Evolutionary conservation across 2,797 vertebrate genomes (phyloP).

Genomic region (Helicolenus hilgendorfi): DNA sequence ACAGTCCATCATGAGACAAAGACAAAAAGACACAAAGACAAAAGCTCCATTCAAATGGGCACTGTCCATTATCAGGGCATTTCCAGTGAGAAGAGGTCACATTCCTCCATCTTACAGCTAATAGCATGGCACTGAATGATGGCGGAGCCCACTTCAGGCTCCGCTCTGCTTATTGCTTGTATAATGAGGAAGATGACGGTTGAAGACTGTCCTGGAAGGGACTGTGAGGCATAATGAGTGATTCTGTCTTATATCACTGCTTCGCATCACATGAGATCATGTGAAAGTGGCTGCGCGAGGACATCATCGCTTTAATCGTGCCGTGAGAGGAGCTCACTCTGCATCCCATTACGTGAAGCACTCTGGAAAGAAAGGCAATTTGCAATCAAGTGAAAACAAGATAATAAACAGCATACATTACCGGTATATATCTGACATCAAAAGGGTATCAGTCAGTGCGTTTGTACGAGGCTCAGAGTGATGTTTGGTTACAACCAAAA

Average conservation of each 20-base stretch:
- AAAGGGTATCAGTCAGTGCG: not conserved
- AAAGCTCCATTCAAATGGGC: constrained; percentile 77
- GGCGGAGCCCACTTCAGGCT: constrained; percentile 36
- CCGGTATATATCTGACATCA: not conserved
- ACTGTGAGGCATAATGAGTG: constrained; percentile 41
- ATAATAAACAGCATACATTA: not conserved
- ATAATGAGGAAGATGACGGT: constrained; percentile 46
- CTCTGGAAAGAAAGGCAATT: constrained; percentile 21
- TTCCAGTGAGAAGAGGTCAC: constrained; percentile 79
- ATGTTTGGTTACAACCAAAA: constrained; percentile 1
- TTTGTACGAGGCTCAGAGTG: not conserved
- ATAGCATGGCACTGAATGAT: constrained; percentile 54
- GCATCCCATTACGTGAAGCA: constrained; percentile 29
- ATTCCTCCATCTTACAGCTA: constrained; percentile 74
- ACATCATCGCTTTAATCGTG: constrained; percentile 4
- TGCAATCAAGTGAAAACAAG: constrained; percentile 49
- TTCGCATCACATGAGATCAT: constrained; percentile 63
- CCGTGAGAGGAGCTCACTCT: constrained; percentile 19
- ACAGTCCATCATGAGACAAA: constrained; percentile 59
- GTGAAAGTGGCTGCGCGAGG: constrained; percentile 51
- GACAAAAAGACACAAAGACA: too few species aligned
- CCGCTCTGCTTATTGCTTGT: constrained; percentile 37
- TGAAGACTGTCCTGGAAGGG: constrained; percentile 24
- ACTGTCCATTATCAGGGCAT: constrained; percentile 77
- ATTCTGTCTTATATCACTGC: constrained; percentile 50